Evolutionary conservation across 1,140 invertebrate species (phyloP).

Genomic region (Drosophila miranda): DNA sequence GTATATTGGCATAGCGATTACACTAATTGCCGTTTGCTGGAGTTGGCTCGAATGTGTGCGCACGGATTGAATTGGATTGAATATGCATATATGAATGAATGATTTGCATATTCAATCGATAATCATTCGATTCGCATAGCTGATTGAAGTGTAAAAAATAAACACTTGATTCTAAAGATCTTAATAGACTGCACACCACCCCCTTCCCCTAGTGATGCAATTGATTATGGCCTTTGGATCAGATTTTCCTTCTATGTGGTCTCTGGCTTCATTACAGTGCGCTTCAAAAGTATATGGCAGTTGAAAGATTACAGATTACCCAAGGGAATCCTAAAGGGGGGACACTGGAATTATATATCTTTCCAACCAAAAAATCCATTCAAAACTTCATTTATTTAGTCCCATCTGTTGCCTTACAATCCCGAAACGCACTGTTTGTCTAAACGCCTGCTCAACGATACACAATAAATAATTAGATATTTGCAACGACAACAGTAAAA

Average conservation of each 20-base stretch:
- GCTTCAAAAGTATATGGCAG: too few relatives aligned
- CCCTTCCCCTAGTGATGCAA: background rate
- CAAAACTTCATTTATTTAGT: constrained; percentile 7
- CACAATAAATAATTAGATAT: constrained; percentile 14
- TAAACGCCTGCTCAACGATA: background rate
- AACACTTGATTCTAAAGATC: constrained; percentile 22
- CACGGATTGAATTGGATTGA: constrained; percentile 20
- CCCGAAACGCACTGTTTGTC: background rate
- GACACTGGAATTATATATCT: too few relatives aligned
- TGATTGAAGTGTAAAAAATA: constrained; percentile 17
- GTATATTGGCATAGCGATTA: constrained; percentile 40
- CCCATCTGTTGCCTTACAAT: background rate
- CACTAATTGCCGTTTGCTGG: constrained; percentile 36
- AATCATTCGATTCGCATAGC: constrained; percentile 3
- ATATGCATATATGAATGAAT: constrained; percentile 25
- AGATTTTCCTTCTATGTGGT: background rate
- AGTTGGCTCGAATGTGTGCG: constrained; percentile 30
- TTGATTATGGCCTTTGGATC: constrained; percentile 1
- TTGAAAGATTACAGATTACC: too few relatives aligned
- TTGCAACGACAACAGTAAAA: constrained; percentile 9
- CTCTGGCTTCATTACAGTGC: too few relatives aligned
- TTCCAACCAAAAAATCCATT: background rate
- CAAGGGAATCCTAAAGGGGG: too few relatives aligned
- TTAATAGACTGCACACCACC: constrained; percentile 2
- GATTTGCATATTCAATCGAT: constrained; percentile 41